Conservation (phyloP, 2,113 vertebrate species). For the Trogon melanurus region DNA sequence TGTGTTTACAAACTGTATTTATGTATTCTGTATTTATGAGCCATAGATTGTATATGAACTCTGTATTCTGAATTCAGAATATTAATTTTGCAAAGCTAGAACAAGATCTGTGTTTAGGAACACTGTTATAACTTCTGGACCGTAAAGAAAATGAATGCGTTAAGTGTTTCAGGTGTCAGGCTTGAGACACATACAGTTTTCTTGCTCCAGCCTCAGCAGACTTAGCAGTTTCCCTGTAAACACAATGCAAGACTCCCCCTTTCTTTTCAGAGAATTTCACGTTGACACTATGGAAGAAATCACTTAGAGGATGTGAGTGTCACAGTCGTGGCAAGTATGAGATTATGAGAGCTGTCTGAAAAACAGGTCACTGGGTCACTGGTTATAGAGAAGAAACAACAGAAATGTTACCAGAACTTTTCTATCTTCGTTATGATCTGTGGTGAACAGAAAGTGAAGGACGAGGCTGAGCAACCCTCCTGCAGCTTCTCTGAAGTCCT, state of each 20-base stretch:
- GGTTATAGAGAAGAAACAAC: not conserved
- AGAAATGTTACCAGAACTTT: not conserved
- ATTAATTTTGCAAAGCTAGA: not conserved
- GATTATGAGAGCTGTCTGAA: not conserved
- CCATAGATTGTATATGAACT: not conserved
- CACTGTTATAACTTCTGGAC: not conserved
- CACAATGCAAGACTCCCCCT: not conserved
- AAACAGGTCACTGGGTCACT: not conserved
- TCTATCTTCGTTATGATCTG: not conserved
- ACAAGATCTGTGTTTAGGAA: not conserved
- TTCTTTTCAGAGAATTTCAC: not conserved
- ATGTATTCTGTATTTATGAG: not conserved
- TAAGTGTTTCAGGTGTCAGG: not conserved
- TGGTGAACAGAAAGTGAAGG: not conserved
- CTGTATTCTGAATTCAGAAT: not conserved
- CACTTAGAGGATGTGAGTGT: not conserved
- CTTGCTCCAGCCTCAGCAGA: not conserved
- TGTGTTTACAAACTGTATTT: not conserved
- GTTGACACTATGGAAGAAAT: not conserved
- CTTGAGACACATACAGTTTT: not conserved
- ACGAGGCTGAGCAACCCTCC: not conserved
- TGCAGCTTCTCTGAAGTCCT: not conserved
- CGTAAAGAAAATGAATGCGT: not conserved
- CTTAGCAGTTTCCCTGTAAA: not conserved
- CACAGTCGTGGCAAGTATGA: not conserved